phyloP scores from a whole-genome alignment of 92 coral and sea anemone genomes.

The Hydrozoanthus gracilis region DNA sequence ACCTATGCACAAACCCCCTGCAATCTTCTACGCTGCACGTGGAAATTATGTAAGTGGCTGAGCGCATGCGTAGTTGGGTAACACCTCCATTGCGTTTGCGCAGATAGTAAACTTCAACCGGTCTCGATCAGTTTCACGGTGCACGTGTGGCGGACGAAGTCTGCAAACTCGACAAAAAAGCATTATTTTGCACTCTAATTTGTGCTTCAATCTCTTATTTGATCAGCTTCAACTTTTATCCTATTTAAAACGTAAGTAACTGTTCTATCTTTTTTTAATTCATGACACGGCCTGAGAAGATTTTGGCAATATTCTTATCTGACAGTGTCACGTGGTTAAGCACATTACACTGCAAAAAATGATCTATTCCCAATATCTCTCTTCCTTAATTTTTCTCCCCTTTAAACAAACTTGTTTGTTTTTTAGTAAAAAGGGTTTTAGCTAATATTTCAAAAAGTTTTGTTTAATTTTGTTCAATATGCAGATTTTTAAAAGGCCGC shows the following conservation, averaged over 20 bases:
- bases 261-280: not conserved
- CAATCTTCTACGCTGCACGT: slow-evolving; percentile 31
- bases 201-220: slow-evolving; percentile 22
- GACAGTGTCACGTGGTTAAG: slow-evolving; percentile 31
- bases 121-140: slow-evolving; percentile 20
- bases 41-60: slow-evolving; percentile 30
- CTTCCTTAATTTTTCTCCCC: not conserved
- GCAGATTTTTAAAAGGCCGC: not conserved
- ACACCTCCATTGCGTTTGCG: slow-evolving; percentile 44
- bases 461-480: not conserved
- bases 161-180: slow-evolving; percentile 47
- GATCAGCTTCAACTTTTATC: not conserved
- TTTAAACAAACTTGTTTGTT: not conserved
- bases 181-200: slow-evolving; percentile 28
- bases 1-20: not conserved
- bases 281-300: not conserved
- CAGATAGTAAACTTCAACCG: not conserved
- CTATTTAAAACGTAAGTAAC: slow-evolving; percentile 15
- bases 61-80: slow-evolving; percentile 33
- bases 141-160: slow-evolving; percentile 43
- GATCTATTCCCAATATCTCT: not conserved
- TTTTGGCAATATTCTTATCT: not conserved
- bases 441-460: not conserved
- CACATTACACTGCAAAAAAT: not conserved
- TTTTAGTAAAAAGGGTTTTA: too few relatives aligned